Conservation (phyloP, 2,113 vertebrate species). For the Hippocampus zosterae region DNA sequence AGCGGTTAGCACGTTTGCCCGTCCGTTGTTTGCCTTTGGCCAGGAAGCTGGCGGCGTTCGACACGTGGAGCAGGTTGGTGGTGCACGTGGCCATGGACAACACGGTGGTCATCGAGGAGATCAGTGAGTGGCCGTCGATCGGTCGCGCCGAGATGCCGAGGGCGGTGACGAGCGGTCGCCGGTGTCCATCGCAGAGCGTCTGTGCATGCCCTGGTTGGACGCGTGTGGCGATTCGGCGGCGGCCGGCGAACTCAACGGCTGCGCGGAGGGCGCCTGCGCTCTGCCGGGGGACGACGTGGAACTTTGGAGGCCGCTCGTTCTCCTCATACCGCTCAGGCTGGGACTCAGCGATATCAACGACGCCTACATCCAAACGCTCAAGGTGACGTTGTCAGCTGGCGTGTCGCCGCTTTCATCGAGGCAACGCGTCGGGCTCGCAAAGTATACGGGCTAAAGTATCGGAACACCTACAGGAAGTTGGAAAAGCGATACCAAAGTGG, state of each 20-base stretch:
- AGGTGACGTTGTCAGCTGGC: conserved; percentile 78
- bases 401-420: background rate
- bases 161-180: background rate
- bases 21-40: conserved; percentile 13
- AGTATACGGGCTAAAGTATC: background rate
- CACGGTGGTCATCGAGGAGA: conserved; percentile 96
- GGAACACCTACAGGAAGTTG: no score
- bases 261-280: conserved; percentile 76
- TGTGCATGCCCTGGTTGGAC: conserved; percentile 78
- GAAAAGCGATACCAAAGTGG: no score
- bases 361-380: conserved; percentile 94
- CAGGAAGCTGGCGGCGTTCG: conserved; percentile 93
- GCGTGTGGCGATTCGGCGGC: conserved; percentile 56
- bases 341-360: conserved; percentile 96
- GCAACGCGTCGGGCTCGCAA: no score
- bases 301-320: conserved; percentile 88
- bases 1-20: background rate
- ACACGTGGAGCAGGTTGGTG: conserved; percentile 90
- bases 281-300: conserved; percentile 65
- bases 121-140: conserved; percentile 79
- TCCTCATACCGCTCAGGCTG: conserved; percentile 94
- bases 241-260: conserved; percentile 61
- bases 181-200: conserved; percentile 69
- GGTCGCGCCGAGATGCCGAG: background rate
- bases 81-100: conserved; percentile 99